These are phyloP conservation scores for Triops cancriformis DNA, from an alignment of 1,140 invertebrate species.

Conservation along the genomic window DNA sequence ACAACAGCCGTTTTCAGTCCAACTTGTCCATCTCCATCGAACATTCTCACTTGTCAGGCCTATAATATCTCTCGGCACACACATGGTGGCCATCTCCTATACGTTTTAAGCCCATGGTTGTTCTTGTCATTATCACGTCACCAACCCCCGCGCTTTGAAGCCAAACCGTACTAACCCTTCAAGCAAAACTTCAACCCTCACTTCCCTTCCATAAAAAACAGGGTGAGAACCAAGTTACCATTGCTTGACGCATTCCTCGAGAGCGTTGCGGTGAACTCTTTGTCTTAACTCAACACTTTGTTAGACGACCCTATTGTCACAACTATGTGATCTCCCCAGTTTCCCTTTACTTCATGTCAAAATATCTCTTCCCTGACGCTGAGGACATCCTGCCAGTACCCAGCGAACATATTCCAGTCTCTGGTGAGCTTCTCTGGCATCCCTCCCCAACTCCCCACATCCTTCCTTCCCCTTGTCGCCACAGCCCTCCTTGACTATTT, in stretches of 20 bases:
- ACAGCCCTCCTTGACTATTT: conserved; percentile 8
- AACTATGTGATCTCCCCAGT: neutral
- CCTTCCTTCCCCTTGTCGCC: neutral
- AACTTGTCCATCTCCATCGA: neutral
- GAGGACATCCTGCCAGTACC: neutral
- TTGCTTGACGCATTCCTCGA: neutral
- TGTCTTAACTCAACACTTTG: neutral
- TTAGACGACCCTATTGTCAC: neutral
- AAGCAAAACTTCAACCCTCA: neutral
- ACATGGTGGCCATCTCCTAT: neutral
- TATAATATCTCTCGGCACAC: conserved; percentile 8
- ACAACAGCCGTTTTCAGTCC: neutral
- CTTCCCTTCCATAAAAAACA: neutral
- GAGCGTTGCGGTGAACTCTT: neutral
- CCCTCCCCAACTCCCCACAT: neutral
- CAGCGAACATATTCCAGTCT: neutral
- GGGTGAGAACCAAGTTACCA: neutral
- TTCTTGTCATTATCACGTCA: neutral
- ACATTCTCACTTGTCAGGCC: neutral
- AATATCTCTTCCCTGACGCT: neutral
- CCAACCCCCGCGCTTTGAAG: neutral
- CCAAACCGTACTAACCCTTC: neutral
- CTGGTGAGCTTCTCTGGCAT: neutral
- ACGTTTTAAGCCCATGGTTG: neutral
- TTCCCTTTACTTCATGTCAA: neutral